Percentiles rank a stretch among this genome's conserved stretches.
Conservation (phyloP, 2,888 invertebrate species). For the Neoascia interrupta region DNA sequence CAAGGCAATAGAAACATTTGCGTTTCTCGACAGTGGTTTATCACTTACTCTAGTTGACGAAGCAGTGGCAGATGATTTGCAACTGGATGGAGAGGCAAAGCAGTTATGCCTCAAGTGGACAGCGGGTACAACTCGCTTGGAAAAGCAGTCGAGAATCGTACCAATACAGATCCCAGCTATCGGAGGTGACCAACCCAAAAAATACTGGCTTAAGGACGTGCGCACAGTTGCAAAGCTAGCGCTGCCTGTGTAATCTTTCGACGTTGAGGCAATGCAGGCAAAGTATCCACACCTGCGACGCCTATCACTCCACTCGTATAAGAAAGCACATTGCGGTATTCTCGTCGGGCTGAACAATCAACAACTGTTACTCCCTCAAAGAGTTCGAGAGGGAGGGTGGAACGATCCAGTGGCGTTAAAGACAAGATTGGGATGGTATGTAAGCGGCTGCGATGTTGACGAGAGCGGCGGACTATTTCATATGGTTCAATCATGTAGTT, state of each 20-base stretch:
- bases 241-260: neutral
- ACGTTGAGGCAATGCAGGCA: neutral
- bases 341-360: neutral
- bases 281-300: neutral
- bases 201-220: neutral
- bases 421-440: constrained; percentile 1
- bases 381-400: neutral
- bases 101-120: constrained; percentile 29
- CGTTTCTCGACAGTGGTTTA: constrained; percentile 17
- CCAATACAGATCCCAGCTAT: neutral
- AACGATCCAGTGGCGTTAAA: constrained; percentile 2
- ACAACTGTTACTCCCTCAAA: neutral
- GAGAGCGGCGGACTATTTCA: too few relatives aligned
- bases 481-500: too few relatives aligned
- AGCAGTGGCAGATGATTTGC: neutral
- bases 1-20: constrained; percentile 4
- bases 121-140: neutral
- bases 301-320: neutral
- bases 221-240: neutral
- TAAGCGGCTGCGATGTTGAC: constrained; percentile 4
- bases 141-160: neutral
- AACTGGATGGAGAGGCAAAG: constrained; percentile 9
- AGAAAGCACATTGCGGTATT: neutral
- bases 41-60: constrained; percentile 20
- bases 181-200: neutral